Evolutionary conservation across 1,140 invertebrate species (phyloP), one percentile per base, ranked within the genome.

Genomic region (Battus philenor): DNA sequence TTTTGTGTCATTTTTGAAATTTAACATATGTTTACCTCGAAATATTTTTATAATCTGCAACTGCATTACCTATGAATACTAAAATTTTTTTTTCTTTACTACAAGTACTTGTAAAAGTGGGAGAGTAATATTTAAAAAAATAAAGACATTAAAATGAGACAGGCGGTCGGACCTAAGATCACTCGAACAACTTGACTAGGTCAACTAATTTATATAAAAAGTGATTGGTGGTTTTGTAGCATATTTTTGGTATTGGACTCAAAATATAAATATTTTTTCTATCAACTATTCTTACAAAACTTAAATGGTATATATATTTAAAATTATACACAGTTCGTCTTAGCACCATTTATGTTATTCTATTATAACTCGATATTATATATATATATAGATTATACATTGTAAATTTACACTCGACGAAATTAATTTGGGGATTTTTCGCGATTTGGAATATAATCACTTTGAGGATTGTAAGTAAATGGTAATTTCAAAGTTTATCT

Each of bases 401-500:
- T 50, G 44, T 44, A 20, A 43, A 54, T 49, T 31, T 47, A 54
- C 36, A 44, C 16, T 41, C 44, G 27, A 48, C 26, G n/a, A 15
- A 32, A 50, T 29, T 29, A 4, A 47, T 59, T 66, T 54, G 59
- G 53, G 47, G 38, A 17, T 10, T 12, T 41, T 27, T 41, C 16
- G n/a, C 11, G 9, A 44, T 59, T 66, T 66, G 60, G 59, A 54
- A 51, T 59, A 16, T 34, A 17, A 62, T 59, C 48, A 57, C 53
- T 54, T 26, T 47, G 30, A 34, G 38, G 44, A 27, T 41, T 48
- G 55, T 65, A 55, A 57, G 26, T 44, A 58, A 39, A 68, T 79
- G 72, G 72, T 76, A 78, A 77, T 72, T 75, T 70, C 55, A 68
- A 61, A 59, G 58, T 57, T 55, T 38, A 68, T 83, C 79, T 83